These are phyloP conservation scores for Pangasius djambal DNA, from an alignment of 2,797 vertebrate genomes.

Conservation along the genomic window DNA sequence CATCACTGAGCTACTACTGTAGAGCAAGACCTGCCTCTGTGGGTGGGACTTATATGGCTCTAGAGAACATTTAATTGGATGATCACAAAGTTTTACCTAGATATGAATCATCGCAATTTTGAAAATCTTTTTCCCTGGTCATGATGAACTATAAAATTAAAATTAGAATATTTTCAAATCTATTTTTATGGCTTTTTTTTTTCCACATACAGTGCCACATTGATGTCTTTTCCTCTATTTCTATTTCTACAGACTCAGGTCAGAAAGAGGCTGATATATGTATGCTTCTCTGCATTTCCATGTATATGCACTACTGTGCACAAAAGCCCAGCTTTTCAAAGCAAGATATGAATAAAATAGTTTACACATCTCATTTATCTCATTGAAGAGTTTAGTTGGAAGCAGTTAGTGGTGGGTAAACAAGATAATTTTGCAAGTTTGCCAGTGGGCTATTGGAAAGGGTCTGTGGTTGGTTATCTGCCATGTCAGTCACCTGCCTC, in stretches of 20 bases:
- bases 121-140: neutral
- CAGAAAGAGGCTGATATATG: neutral
- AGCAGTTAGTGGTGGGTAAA: neutral
- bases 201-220: neutral
- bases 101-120: neutral
- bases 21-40: neutral
- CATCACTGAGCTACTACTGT: neutral
- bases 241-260: neutral
- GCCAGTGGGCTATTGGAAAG: neutral
- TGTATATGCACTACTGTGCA: neutral
- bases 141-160: neutral
- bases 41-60: neutral
- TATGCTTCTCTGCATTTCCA: neutral
- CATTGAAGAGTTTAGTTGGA: neutral
- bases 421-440: neutral
- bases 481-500: neutral
- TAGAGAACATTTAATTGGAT: neutral
- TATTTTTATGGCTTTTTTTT: too few species aligned
- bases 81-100: neutral
- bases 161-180: too few species aligned
- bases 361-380: neutral
- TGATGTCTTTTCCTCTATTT: neutral
- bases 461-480: neutral
- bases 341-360: neutral
- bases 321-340: neutral